Percentiles rank a stretch among this genome's conserved stretches.
phyloP scores from a whole-genome alignment of 2,113 vertebrate species.

The Emberiza fucata region DNA sequence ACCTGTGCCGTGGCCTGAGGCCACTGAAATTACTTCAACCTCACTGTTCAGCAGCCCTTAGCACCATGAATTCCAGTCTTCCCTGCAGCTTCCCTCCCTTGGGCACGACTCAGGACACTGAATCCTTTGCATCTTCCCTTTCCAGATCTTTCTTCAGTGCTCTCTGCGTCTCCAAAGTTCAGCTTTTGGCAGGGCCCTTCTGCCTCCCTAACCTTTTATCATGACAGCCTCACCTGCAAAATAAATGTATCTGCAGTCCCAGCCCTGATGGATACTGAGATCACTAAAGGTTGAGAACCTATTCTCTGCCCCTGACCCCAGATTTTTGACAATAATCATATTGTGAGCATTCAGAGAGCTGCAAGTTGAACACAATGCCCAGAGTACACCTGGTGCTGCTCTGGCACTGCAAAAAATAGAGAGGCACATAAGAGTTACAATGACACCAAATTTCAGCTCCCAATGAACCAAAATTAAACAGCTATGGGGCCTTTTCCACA shows the following conservation, averaged over 20 bases:
- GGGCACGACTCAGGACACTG: accelerated
- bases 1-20: background rate
- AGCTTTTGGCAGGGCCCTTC: background rate
- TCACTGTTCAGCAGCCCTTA: background rate
- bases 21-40: background rate
- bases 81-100: background rate
- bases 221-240: background rate
- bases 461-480: background rate
- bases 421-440: accelerated
- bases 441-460: no score
- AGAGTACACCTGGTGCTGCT: background rate
- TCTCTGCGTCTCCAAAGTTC: background rate
- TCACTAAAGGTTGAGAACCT: background rate
- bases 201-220: background rate
- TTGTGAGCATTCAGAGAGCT: accelerated
- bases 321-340: background rate
- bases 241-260: background rate
- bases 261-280: background rate
- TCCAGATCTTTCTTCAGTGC: background rate
- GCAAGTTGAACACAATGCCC: accelerated
- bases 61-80: background rate
- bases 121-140: background rate
- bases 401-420: background rate
- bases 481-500: background rate
- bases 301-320: accelerated